Percentiles rank a stretch among this genome's conserved stretches.
These are phyloP conservation scores for Dromius quadrimaculatus DNA, from an alignment of 2,888 invertebrate genomes.

Conservation along the genomic window DNA sequence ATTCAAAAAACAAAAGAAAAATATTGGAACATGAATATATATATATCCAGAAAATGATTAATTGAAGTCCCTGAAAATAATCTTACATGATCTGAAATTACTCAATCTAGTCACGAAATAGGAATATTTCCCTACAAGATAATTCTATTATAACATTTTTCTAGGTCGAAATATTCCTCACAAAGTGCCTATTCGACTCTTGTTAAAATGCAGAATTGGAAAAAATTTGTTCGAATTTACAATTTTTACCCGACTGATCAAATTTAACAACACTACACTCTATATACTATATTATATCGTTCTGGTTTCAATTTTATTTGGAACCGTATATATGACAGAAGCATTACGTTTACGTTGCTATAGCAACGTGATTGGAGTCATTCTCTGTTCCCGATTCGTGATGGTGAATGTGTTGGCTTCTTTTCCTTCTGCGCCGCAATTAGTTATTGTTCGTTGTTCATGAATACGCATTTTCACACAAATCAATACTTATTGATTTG, in stretches of 20 bases:
- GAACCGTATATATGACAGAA: slow-evolving; percentile 57
- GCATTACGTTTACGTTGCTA: slow-evolving; percentile 58
- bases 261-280: slow-evolving; percentile 25
- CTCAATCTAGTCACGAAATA: too few species aligned
- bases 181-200: too few species aligned
- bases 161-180: too few species aligned
- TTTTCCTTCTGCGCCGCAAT: slow-evolving; percentile 37
- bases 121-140: too few species aligned
- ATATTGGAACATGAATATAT: too few species aligned
- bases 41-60: too few species aligned
- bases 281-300: slow-evolving; percentile 7
- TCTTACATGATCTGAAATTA: too few species aligned
- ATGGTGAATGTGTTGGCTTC: slow-evolving; percentile 57
- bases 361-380: slow-evolving; percentile 59
- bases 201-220: too few species aligned
- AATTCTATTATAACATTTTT: too few species aligned
- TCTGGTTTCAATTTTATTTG: slow-evolving; percentile 34
- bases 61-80: too few species aligned
- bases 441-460: slow-evolving; percentile 47
- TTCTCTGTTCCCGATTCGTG: slow-evolving; percentile 53
- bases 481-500: slow-evolving; percentile 32
- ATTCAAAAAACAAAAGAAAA: too few species aligned
- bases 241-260: slow-evolving; percentile 39
- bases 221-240: too few species aligned
- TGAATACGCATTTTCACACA: slow-evolving; percentile 17